Evolutionary conservation across 2,797 vertebrate species (phyloP).

Genomic region (Vireo griseus): DNA sequence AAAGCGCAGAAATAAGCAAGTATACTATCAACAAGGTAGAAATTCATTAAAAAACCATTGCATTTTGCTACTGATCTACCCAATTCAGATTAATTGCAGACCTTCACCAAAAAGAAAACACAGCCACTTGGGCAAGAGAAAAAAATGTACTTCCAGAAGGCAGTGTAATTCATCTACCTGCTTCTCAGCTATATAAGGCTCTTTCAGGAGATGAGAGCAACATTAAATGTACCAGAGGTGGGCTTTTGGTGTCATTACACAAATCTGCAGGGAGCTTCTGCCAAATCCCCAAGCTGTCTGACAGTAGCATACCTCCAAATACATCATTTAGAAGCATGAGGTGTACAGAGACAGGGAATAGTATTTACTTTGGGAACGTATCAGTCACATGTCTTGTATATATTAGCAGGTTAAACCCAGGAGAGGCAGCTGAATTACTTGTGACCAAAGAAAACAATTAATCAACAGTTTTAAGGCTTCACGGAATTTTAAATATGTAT

Average conservation of each 20-base stretch:
- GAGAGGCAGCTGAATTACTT: not conserved
- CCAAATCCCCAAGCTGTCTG: not conserved
- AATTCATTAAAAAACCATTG: not conserved
- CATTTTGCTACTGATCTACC: not conserved
- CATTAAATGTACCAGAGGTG: not conserved
- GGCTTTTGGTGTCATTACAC: not conserved
- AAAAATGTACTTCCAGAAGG: not conserved
- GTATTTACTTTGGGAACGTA: constrained; percentile 23
- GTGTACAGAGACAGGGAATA: not conserved
- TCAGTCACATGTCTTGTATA: not conserved
- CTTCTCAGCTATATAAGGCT: not conserved
- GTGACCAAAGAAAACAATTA: constrained; percentile 6
- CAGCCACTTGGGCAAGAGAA: not conserved
- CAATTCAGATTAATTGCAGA: not conserved
- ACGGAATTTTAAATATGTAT: constrained; percentile 12
- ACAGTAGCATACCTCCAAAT: constrained; percentile 2
- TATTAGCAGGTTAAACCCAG: constrained; percentile 7
- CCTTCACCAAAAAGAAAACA: not conserved
- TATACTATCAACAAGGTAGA: not conserved
- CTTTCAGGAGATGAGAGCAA: not conserved
- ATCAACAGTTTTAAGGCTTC: not conserved
- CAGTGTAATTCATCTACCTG: not conserved
- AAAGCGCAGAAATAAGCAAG: not conserved
- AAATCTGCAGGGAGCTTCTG: not conserved
- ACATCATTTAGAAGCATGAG: not conserved